Conservation (phyloP, 2,797 vertebrate genomes). For the Catostomus latipinnis region DNA sequence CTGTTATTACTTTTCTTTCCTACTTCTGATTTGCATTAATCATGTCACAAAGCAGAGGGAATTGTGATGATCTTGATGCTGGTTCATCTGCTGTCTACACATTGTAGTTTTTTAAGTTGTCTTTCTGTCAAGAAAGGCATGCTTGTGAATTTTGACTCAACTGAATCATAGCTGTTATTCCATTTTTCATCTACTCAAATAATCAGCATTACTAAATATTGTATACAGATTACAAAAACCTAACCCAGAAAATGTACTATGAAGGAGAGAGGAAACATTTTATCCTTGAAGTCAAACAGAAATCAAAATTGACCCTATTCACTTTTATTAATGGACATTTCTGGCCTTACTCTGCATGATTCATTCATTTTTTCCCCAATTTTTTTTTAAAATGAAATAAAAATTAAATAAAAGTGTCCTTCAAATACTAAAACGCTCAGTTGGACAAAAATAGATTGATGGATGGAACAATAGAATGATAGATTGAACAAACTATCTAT, state of each 20-base stretch:
- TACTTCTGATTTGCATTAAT: constrained; percentile 8
- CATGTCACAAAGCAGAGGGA: background rate
- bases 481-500: too few relatives aligned
- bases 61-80: background rate
- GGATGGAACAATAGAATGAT: too few relatives aligned
- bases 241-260: background rate
- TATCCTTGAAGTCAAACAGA: too few relatives aligned
- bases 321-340: too few relatives aligned
- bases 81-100: background rate
- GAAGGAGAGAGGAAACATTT: background rate
- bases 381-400: too few relatives aligned
- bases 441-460: too few relatives aligned
- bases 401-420: too few relatives aligned
- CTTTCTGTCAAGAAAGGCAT: constrained; percentile 3
- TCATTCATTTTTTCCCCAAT: too few relatives aligned
- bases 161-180: background rate
- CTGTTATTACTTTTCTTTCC: constrained; percentile 17
- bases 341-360: too few relatives aligned
- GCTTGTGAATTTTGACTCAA: background rate
- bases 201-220: background rate
- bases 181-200: background rate
- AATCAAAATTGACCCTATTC: too few relatives aligned
- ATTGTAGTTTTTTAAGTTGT: background rate
- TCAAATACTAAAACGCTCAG: too few relatives aligned
- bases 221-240: background rate